A percentile compares a stretch with the other conserved stretches of the same genome.
Conservation (phyloP, 2,797 vertebrate species). For the Lacerta agilis region DNA sequence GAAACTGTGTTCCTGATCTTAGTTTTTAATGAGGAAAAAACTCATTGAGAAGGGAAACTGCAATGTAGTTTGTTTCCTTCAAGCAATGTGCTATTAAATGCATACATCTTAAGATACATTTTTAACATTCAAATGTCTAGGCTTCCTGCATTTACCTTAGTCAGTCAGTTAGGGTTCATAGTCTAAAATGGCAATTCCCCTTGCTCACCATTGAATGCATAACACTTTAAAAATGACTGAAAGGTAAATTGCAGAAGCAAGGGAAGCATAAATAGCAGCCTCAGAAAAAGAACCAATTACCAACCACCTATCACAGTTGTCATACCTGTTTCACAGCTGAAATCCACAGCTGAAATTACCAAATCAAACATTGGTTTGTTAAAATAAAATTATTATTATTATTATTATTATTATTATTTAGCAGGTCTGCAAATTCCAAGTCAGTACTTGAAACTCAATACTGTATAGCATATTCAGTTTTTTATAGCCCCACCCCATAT, state of each 20-base stretch:
- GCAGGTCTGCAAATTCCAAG: neutral
- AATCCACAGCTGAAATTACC: neutral
- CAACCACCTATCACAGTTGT: too few species aligned
- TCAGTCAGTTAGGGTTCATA: slow-evolving; percentile 36
- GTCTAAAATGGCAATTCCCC: slow-evolving; percentile 37
- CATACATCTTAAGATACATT: slow-evolving; percentile 43
- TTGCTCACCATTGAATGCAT: neutral
- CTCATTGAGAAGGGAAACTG: neutral
- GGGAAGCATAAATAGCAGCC: slow-evolving; percentile 34
- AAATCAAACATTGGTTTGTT: too few species aligned
- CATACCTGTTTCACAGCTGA: neutral
- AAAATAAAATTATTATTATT: neutral
- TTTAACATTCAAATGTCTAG: slow-evolving; percentile 30
- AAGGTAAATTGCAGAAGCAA: slow-evolving; percentile 31
- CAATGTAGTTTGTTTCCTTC: slow-evolving; percentile 30
- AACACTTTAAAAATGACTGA: slow-evolving; percentile 17
- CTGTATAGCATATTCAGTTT: neutral
- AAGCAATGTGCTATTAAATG: slow-evolving; percentile 22
- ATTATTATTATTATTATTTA: neutral
- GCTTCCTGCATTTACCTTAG: slow-evolving; percentile 19
- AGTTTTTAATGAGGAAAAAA: neutral
- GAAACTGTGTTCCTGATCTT: neutral
- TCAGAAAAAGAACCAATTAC: neutral
- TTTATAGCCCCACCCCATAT: neutral
- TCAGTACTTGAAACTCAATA: neutral